Percentiles rank a stretch among this genome's conserved stretches.
These are phyloP conservation scores for Griposia aprilina DNA, from an alignment of 2,888 invertebrate genomes.

Conservation along the genomic window DNA sequence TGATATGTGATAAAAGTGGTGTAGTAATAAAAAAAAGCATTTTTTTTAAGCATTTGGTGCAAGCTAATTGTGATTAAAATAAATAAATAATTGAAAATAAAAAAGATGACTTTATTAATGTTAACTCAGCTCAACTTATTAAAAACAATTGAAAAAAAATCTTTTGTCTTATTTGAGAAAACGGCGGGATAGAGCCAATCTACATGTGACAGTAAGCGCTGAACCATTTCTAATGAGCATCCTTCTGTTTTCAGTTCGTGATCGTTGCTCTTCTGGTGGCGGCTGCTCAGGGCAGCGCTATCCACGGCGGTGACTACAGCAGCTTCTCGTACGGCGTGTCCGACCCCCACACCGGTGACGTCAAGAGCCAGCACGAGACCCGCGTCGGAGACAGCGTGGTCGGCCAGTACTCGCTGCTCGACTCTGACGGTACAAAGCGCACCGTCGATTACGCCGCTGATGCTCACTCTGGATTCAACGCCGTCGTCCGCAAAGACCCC, in stretches of 20 bases:
- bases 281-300: conserved; percentile 84
- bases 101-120: background rate
- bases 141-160: background rate
- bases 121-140: background rate
- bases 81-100: background rate
- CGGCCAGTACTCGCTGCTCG: conserved; percentile 88
- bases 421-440: conserved; percentile 92
- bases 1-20: conserved; percentile 1
- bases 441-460: conserved; percentile 91
- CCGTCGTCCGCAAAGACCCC: conserved; percentile 89
- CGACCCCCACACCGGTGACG: conserved; percentile 88
- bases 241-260: conserved; percentile 82
- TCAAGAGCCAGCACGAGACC: conserved; percentile 91
- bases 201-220: background rate
- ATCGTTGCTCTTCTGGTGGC: conserved; percentile 86
- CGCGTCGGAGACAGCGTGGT: conserved; percentile 92
- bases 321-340: conserved; percentile 88
- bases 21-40: background rate
- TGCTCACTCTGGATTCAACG: conserved; percentile 90
- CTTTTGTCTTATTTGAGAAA: background rate
- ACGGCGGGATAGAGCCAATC: background rate
- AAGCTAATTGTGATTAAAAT: background rate
- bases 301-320: conserved; percentile 83
- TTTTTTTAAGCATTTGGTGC: no score
- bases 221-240: background rate